Base-by-base conservation (phyloP, 2,888 invertebrate species). In the Hoplodrina blanda region DNA sequence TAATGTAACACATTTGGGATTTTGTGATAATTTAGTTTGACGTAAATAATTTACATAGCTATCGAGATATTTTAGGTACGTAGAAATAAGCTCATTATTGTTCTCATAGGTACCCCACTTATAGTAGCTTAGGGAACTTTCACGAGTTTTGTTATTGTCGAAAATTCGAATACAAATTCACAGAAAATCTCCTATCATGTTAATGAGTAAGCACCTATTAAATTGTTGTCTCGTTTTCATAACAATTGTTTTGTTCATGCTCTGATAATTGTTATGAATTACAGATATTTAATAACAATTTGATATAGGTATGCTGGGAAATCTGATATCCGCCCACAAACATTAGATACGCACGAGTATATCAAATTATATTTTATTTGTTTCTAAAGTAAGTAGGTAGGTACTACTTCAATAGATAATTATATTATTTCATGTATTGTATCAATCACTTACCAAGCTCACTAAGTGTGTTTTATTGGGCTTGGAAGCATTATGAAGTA, bases 211-310 rank as follows among this genome's bases (percentile, higher is more conserved):
- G 13, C 15, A 46, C 30, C 2, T 19, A 50, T 7, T 10, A 19
- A 37, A 50, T 30, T 11, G 20, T 64, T 41, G 46, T 37, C 59
- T 60, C n/a, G 60, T 76, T 73, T 60, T 55, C 46, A 55, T 61
- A 61, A 53, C 37, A 69, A 52, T 20, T 13, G 30, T 53, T 19
- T 20, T 44, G 17, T 17, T 15, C 49, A 41, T 63, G 55, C 62
- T 63, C 54, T 79, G 56, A 13, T 61, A 57, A 79, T 50, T 63
- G 61, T 79, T 76, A 76, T 80, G 68, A 80, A 63, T 67, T 46
- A 62, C 33, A 49, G 11, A 57, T 54, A 80, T 54, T 54, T 2
- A 64, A 64, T 15, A 50, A 53, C 62, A 44, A 1, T 33, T 53
- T 63, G 25, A 74, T 74, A 79, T 62, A n/a, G n/a, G n/a, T n/a